Percentiles rank a stretch among this genome's conserved stretches.
These are phyloP conservation scores for Acleris laterana DNA, from an alignment of 2,888 invertebrate species.

Conservation along the genomic window DNA sequence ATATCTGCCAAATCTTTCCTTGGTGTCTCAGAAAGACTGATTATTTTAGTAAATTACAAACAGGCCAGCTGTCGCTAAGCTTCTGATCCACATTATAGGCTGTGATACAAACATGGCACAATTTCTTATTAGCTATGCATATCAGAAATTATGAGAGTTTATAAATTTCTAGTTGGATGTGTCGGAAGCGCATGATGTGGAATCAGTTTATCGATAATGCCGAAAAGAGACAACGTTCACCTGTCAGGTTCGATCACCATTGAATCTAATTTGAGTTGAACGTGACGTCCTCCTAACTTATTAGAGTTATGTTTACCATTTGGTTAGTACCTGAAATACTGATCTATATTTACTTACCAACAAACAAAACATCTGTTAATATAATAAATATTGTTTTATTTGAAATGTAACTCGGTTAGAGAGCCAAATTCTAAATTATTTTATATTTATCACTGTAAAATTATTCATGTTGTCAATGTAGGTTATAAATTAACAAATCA, in stretches of 20 bases:
- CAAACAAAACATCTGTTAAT: conserved; percentile 15
- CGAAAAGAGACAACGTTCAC: conserved; percentile 60
- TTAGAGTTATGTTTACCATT: conserved; percentile 33
- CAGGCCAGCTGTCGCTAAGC: conserved; percentile 53
- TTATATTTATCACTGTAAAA: conserved; percentile 47
- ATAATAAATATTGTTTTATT: conserved; percentile 7
- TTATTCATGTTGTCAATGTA: conserved; percentile 21
- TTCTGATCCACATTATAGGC: conserved; percentile 58
- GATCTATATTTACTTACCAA: conserved; percentile 15
- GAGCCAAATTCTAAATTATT: conserved; percentile 42
- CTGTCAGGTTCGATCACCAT: conserved; percentile 64
- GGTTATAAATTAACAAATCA: conserved; percentile 18
- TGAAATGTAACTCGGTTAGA: conserved; percentile 33
- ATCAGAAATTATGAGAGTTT: conserved; percentile 41
- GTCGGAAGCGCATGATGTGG: conserved; percentile 56
- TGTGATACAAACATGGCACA: conserved; percentile 50
- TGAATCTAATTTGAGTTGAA: conserved; percentile 69
- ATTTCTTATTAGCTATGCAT: conserved; percentile 19
- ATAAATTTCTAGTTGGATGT: conserved; percentile 47
- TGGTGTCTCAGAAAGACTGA: conserved; percentile 75
- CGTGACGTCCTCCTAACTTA: conserved; percentile 48
- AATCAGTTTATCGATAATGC: conserved; percentile 58
- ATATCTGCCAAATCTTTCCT: conserved; percentile 59
- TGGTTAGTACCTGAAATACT: conserved; percentile 18
- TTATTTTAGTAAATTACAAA: conserved; percentile 60